Conservation (phyloP, 2,888 invertebrate species). For the Nomada ferruginata region DNA sequence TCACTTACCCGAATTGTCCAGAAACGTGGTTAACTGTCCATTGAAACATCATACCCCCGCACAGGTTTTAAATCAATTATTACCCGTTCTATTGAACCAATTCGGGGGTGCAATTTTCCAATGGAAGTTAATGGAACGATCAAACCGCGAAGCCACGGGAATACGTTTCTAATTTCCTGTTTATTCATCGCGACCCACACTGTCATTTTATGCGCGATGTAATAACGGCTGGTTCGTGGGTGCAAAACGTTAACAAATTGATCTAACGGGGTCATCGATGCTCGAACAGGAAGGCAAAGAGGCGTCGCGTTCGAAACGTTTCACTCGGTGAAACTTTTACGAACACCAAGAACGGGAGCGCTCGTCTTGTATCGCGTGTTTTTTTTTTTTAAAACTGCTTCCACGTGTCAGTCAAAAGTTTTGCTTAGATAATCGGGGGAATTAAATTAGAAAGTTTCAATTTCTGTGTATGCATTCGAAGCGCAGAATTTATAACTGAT, state of each 20-base stretch:
- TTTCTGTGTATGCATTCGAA: not conserved
- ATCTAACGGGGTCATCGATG: slow-evolving; percentile 70
- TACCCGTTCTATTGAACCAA: slow-evolving; percentile 10
- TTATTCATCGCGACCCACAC: slow-evolving; percentile 60
- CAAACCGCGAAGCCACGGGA: slow-evolving; percentile 23
- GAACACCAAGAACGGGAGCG: slow-evolving; percentile 30
- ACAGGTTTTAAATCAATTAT: not conserved
- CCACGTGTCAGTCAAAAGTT: not conserved
- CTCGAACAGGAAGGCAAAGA: slow-evolving; percentile 57
- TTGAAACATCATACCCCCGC: not conserved
- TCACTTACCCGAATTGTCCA: not conserved
- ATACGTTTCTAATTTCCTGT: slow-evolving; percentile 69
- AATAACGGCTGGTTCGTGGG: slow-evolving; percentile 65
- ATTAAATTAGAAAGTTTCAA: slow-evolving; percentile 1
- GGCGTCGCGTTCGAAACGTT: slow-evolving; percentile 50
- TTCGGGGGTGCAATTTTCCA: slow-evolving; percentile 39
- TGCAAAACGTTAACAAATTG: slow-evolving; percentile 68
- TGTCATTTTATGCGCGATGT: slow-evolving; percentile 57
- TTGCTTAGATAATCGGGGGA: not conserved
- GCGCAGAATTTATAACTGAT: not conserved
- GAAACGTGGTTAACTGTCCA: not conserved
- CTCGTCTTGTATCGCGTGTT: not conserved
- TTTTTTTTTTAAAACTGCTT: slow-evolving; percentile 1
- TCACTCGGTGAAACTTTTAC: slow-evolving; percentile 72
- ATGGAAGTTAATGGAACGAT: slow-evolving; percentile 31